phyloP scores from a whole-genome alignment of 2,797 vertebrate species.

The Phoeniculus purpureus region DNA sequence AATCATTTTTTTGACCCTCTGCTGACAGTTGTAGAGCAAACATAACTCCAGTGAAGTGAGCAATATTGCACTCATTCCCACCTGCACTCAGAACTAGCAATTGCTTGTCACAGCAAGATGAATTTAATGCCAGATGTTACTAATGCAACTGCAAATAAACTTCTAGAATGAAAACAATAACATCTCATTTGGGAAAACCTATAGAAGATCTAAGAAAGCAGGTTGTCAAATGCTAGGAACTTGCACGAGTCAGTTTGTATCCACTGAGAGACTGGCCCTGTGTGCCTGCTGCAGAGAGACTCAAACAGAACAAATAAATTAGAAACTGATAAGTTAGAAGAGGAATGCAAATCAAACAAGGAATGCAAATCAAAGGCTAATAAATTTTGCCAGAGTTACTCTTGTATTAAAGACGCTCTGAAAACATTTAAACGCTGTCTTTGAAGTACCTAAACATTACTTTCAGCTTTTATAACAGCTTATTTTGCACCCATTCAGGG shows the following conservation, averaged over 20 bases:
- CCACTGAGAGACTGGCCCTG: background rate
- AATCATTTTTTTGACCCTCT: background rate
- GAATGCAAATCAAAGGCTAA: slow-evolving; percentile 36
- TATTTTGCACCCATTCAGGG: background rate
- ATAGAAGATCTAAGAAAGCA: background rate
- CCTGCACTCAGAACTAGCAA: background rate
- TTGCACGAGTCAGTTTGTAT: background rate
- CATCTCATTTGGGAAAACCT: background rate
- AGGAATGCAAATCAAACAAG: slow-evolving; percentile 11
- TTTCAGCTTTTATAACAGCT: slow-evolving; percentile 20
- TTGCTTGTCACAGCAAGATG: background rate
- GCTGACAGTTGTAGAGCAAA: background rate
- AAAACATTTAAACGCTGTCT: slow-evolving; percentile 18
- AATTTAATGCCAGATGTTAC: slow-evolving; percentile 20
- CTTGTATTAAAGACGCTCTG: slow-evolving; percentile 38
- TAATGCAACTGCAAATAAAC: slow-evolving; percentile 10
- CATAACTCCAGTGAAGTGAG: background rate
- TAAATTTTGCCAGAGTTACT: slow-evolving; percentile 53
- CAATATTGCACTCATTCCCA: slow-evolving; percentile 14
- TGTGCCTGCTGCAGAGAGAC: background rate
- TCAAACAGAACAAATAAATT: background rate
- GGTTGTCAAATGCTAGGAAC: background rate
- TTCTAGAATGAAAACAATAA: background rate
- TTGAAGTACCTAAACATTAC: slow-evolving; percentile 25
- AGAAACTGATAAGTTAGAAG: background rate